Evolutionary conservation across 2,113 vertebrate genomes (phyloP).

Genomic region (Microtus pennsylvanicus): DNA sequence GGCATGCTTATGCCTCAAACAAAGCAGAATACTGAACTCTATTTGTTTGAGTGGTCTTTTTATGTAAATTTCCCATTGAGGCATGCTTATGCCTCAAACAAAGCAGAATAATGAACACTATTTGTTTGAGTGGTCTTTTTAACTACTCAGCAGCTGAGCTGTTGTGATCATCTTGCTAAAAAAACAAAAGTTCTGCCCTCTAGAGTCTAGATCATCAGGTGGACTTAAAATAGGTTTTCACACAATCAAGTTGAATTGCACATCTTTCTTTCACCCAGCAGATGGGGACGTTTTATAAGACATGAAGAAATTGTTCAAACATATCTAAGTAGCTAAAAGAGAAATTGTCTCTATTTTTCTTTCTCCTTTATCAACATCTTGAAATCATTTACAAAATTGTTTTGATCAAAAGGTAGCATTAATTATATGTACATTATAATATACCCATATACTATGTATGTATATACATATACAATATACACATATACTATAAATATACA

Average conservation of each 20-base stretch:
- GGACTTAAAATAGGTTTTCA: slow-evolving; percentile 16
- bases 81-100: not conserved
- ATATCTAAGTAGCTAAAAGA: slow-evolving; percentile 54
- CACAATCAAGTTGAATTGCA: slow-evolving; percentile 41
- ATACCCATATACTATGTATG: too few relatives aligned
- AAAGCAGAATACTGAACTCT: not conserved
- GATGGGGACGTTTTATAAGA: slow-evolving; percentile 73
- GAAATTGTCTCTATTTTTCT: slow-evolving; percentile 42
- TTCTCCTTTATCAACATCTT: slow-evolving; percentile 50
- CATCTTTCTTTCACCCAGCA: slow-evolving; percentile 71
- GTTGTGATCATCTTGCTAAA: not conserved
- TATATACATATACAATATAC: too few relatives aligned
- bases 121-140: not conserved
- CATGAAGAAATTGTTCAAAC: slow-evolving; percentile 52
- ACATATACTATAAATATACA: too few relatives aligned
- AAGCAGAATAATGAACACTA: not conserved
- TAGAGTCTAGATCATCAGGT: slow-evolving; percentile 18
- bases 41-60: not conserved
- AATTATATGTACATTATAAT: too few relatives aligned
- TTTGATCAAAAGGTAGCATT: not conserved
- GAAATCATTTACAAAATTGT: slow-evolving; percentile 47
- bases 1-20: not conserved
- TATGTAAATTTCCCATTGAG: not conserved
- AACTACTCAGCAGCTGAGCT: not conserved
- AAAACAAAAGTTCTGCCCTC: not conserved